phyloP scores from a whole-genome alignment of 1,140 invertebrate species.

The Ips typographus region DNA sequence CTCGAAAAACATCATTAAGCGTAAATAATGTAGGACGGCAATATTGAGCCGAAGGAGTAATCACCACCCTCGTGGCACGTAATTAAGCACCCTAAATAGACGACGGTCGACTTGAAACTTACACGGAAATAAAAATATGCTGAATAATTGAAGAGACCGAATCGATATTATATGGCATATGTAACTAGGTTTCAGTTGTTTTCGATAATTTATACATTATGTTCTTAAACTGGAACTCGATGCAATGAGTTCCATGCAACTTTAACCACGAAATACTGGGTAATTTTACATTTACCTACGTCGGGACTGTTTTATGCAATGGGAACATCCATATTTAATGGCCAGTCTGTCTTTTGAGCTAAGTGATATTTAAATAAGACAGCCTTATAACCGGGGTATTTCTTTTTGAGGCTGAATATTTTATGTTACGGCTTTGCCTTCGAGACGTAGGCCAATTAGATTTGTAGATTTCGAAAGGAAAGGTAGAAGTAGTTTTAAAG shows the following conservation, averaged over 20 bases:
- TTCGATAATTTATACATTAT: conserved; percentile 29
- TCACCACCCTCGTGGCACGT: conserved; percentile 1
- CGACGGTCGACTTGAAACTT: neutral
- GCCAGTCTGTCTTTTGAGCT: conserved; percentile 20
- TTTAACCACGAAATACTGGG: conserved; percentile 26
- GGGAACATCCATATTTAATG: conserved; percentile 21
- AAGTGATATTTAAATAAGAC: conserved; percentile 31
- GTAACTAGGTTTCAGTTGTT: conserved; percentile 12
- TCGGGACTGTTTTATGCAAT: conserved; percentile 19
- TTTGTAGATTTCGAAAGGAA: conserved; percentile 1
- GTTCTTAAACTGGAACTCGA: conserved; percentile 23
- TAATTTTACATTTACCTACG: conserved; percentile 28
- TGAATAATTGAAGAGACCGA: conserved; percentile 5
- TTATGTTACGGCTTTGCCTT: neutral
- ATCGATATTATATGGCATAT: conserved; percentile 3
- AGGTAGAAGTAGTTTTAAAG: too few relatives aligned
- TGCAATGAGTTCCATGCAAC: conserved; percentile 26
- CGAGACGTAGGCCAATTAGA: neutral
- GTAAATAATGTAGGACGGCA: too few relatives aligned
- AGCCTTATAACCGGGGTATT: conserved; percentile 22
- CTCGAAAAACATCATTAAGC: too few relatives aligned
- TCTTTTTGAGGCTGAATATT: conserved; percentile 10
- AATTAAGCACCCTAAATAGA: neutral
- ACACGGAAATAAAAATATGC: conserved; percentile 10
- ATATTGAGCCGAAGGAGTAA: neutral